A percentile compares a stretch with the other conserved stretches of the same genome.
Evolutionary conservation across 2,797 vertebrate species (phyloP).

Genomic region (Sebastes baramenuke): DNA sequence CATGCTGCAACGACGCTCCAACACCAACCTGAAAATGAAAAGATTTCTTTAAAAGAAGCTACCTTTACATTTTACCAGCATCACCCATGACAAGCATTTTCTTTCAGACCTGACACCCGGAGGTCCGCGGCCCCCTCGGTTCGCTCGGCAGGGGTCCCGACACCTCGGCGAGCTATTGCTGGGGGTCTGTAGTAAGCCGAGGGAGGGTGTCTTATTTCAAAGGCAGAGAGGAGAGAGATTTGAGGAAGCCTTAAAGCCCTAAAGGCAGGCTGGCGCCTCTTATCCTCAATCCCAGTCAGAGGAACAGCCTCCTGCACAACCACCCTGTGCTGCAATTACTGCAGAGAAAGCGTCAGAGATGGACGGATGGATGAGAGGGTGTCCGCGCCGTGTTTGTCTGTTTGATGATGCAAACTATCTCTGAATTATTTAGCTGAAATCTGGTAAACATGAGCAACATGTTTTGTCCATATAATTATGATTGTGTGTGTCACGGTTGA

Average conservation of each 20-base stretch:
- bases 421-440: neutral
- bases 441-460: neutral
- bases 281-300: slow-evolving; percentile 50
- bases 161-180: slow-evolving; percentile 33
- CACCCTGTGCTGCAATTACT: slow-evolving; percentile 50
- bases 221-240: slow-evolving; percentile 68
- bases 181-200: slow-evolving; percentile 56
- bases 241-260: slow-evolving; percentile 72
- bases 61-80: neutral
- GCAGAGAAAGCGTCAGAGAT: neutral
- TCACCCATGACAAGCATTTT: slow-evolving; percentile 5
- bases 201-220: slow-evolving; percentile 77
- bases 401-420: neutral
- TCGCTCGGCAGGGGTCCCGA: slow-evolving; percentile 37
- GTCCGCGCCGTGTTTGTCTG: neutral
- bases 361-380: neutral
- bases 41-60: neutral
- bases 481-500: neutral
- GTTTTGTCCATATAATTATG: neutral
- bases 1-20: neutral
- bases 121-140: slow-evolving; percentile 32
- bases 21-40: slow-evolving; percentile 4
- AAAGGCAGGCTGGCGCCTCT: slow-evolving; percentile 64
- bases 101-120: slow-evolving; percentile 21
- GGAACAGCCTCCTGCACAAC: slow-evolving; percentile 50